phyloP scores from a whole-genome alignment of 2,113 vertebrate species.

The Hylia prasina region DNA sequence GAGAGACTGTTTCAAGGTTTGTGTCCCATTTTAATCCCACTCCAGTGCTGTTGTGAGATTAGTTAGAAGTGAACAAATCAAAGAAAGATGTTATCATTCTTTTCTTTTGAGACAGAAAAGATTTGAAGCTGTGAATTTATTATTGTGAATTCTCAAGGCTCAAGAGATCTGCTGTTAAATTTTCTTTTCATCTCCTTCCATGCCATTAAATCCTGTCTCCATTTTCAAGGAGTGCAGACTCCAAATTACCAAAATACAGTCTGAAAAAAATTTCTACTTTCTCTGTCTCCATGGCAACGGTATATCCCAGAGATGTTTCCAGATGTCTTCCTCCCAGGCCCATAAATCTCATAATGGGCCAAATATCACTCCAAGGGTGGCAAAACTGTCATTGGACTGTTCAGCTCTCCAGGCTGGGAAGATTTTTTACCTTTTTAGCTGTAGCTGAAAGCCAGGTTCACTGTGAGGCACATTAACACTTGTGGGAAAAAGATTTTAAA shows the following conservation, averaged over 20 bases:
- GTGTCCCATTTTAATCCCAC: not conserved
- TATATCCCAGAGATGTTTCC: not conserved
- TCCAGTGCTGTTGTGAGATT: not conserved
- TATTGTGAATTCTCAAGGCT: not conserved
- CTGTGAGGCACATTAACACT: not conserved
- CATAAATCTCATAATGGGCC: not conserved
- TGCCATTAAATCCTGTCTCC: not conserved
- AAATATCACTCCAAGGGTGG: not conserved
- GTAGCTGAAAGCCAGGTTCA: not conserved
- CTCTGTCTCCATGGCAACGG: slow-evolving; percentile 6
- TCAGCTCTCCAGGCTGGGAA: not conserved
- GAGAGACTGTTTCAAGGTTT: not conserved
- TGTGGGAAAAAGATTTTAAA: not conserved
- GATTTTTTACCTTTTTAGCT: not conserved
- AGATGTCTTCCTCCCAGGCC: not conserved
- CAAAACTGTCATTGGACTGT: not conserved
- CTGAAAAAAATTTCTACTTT: not conserved
- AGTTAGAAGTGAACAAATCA: not conserved
- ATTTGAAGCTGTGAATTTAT: not conserved
- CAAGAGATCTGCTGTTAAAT: not conserved
- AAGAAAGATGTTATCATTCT: not conserved
- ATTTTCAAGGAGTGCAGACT: not conserved
- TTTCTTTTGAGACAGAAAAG: not conserved
- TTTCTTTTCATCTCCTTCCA: not conserved
- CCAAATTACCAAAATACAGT: not conserved